Conservation (phyloP, 2,113 vertebrate species). For the Scalopus aquaticus region DNA sequence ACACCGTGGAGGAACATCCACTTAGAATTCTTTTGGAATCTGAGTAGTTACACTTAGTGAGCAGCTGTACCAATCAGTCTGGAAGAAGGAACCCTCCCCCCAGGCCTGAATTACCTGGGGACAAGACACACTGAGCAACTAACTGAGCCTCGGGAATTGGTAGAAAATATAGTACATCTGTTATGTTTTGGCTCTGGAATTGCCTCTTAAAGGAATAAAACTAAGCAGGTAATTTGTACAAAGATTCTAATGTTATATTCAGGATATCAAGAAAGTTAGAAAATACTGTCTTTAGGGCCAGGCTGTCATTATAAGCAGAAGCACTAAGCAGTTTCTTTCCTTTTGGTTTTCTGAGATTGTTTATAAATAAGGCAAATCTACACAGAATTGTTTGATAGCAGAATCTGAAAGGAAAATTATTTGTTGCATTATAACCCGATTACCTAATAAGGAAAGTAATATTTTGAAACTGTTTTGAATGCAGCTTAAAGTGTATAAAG, state of each 20-base stretch:
- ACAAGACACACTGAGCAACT: slow-evolving; percentile 51
- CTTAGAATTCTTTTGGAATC: slow-evolving; percentile 68
- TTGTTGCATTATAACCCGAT: neutral
- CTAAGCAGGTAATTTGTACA: slow-evolving; percentile 46
- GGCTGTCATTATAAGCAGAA: neutral
- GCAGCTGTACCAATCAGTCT: slow-evolving; percentile 77
- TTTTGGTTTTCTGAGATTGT: neutral
- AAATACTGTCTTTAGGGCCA: neutral
- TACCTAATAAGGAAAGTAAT: neutral
- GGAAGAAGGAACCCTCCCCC: slow-evolving; percentile 69
- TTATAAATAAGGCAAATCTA: slow-evolving; percentile 2
- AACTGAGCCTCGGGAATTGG: slow-evolving; percentile 47
- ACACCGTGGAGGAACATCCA: slow-evolving; percentile 47
- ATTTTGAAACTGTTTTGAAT: slow-evolving; percentile 45
- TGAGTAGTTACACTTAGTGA: slow-evolving; percentile 74
- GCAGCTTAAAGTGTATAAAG: slow-evolving; percentile 57
- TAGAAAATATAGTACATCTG: slow-evolving; percentile 55
- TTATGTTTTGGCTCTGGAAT: slow-evolving; percentile 19
- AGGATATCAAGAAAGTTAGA: slow-evolving; percentile 53
- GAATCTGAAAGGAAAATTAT: slow-evolving; percentile 16
- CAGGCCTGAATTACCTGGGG: slow-evolving; percentile 72
- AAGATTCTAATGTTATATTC: neutral
- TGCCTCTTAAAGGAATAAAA: slow-evolving; percentile 54
- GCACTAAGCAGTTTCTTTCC: neutral
- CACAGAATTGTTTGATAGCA: neutral